Conservation (phyloP, 2,113 vertebrate genomes). For the Parotia lawesii region DNA sequence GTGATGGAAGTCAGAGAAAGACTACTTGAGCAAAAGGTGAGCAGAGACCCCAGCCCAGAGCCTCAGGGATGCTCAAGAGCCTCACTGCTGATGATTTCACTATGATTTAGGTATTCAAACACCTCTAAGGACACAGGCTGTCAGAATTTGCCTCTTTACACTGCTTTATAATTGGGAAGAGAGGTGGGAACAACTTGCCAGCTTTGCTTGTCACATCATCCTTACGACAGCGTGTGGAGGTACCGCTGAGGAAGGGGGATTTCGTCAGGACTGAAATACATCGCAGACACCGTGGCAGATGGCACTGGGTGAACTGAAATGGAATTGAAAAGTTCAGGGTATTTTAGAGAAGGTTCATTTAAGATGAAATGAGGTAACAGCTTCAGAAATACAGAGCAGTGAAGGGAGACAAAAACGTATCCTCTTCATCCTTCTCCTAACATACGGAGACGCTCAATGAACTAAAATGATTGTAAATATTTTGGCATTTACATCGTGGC, state of each 20-base stretch:
- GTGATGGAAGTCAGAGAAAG: not conserved
- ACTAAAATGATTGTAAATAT: not conserved
- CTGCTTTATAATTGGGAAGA: not conserved
- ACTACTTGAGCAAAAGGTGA: not conserved
- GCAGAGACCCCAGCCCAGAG: not conserved
- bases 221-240: not conserved
- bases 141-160: not conserved
- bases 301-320: not conserved
- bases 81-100: not conserved
- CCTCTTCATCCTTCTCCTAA: not conserved
- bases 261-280: not conserved
- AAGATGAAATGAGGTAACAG: not conserved
- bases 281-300: slow-evolving; percentile 12
- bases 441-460: not conserved
- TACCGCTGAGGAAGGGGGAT: not conserved
- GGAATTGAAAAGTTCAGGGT: not conserved
- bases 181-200: slow-evolving; percentile 14
- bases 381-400: not conserved
- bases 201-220: not conserved
- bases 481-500: not conserved
- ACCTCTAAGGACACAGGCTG: not conserved
- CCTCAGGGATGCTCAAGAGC: not conserved
- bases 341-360: slow-evolving; percentile 2
- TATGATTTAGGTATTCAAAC: not conserved
- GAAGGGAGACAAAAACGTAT: not conserved